Conservation (phyloP, 64 coral and sea anemone species). For the Porites lutea region DNA sequence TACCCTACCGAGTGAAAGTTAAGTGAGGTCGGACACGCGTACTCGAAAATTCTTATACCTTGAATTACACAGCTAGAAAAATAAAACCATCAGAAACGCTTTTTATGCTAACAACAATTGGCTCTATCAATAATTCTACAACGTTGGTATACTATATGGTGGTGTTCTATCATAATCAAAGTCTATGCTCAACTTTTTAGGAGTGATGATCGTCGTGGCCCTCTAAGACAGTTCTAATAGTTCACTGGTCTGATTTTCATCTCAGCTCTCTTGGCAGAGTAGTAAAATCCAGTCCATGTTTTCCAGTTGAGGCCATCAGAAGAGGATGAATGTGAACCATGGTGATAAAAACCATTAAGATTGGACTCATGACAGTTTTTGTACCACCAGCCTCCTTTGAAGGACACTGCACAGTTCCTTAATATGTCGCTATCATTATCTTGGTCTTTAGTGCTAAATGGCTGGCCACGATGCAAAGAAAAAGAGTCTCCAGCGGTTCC, state of each 20-base stretch:
- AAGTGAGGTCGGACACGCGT: no score
- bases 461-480: not conserved
- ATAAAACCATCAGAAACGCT: no score
- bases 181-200: no score
- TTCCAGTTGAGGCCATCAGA: not conserved
- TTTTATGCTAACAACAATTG: no score
- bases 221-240: not conserved
- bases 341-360: constrained; percentile 3
- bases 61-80: no score
- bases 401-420: not conserved
- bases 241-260: constrained; percentile 4
- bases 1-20: no score
- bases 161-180: no score
- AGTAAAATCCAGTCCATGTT: not conserved
- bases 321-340: not conserved
- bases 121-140: no score
- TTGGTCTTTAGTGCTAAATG: not conserved
- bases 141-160: no score
- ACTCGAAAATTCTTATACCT: no score
- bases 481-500: constrained; percentile 14
- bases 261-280: not conserved
- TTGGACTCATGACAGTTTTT: not conserved
- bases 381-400: not conserved
- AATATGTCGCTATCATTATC: not conserved
- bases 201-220: no score